A percentile compares a stretch with the other conserved stretches of the same genome.
These are phyloP conservation scores for Carcharodon carcharias DNA, from an alignment of 2,797 vertebrate genomes.

Conservation along the genomic window DNA sequence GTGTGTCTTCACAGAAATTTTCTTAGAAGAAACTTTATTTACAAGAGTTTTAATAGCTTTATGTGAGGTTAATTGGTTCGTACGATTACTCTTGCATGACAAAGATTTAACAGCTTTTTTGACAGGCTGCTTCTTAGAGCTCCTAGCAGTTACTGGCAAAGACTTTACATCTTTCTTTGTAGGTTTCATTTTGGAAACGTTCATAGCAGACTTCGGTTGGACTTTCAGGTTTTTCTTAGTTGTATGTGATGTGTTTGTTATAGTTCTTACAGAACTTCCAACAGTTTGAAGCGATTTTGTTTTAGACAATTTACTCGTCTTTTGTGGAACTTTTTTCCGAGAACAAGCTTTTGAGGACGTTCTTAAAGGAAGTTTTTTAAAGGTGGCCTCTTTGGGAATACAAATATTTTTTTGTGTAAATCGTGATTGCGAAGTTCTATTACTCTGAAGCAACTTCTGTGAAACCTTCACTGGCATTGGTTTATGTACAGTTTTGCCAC, in stretches of 20 bases:
- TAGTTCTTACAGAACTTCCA: slow-evolving; percentile 11
- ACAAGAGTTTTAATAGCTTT: not conserved
- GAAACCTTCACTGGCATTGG: not conserved
- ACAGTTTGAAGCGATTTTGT: not conserved
- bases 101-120: not conserved
- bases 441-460: not conserved
- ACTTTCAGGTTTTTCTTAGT: not conserved
- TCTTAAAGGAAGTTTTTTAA: not conserved
- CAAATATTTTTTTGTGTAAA: not conserved
- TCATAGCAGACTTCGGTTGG: not conserved
- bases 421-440: not conserved
- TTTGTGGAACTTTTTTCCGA: slow-evolving; percentile 1
- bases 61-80: not conserved
- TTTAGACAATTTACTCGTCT: not conserved
- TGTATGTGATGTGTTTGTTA: not conserved
- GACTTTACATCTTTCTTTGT: slow-evolving; percentile 6
- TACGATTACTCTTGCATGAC: not conserved
- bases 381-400: slow-evolving; percentile 13
- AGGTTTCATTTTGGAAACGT: not conserved
- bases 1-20: not conserved
- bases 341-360: not conserved
- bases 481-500: not conserved
- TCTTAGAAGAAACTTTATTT: slow-evolving; percentile 19
- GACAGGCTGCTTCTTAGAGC: not conserved
- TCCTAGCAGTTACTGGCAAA: slow-evolving; percentile 3